phyloP scores from a whole-genome alignment of 2,888 invertebrate species.

The Drosophila sordidula region DNA sequence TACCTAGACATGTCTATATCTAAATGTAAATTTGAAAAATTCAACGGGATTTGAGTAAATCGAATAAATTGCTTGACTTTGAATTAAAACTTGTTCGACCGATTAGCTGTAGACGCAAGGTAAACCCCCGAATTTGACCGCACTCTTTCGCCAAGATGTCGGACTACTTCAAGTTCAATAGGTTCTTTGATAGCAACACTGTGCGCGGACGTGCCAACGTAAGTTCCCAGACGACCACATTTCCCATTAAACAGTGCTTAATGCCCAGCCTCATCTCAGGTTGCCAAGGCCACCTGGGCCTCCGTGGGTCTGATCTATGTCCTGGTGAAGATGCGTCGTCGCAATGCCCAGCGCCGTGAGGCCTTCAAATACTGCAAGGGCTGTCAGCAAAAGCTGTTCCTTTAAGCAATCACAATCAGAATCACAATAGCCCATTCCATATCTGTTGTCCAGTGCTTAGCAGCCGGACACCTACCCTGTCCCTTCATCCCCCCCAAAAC shows the following conservation, averaged over 20 bases:
- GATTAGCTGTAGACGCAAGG: background rate
- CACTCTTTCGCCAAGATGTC: slow-evolving; percentile 42
- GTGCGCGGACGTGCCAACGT: slow-evolving; percentile 76
- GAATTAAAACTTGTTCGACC: background rate
- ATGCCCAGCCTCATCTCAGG: slow-evolving; percentile 29
- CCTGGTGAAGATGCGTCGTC: slow-evolving; percentile 55
- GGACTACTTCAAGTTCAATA: slow-evolving; percentile 50
- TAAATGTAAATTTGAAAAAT: background rate
- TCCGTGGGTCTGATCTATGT: slow-evolving; percentile 71
- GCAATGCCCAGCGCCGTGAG: slow-evolving; percentile 42
- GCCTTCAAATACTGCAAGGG: slow-evolving; percentile 39
- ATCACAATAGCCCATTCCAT: no score
- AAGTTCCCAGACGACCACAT: slow-evolving; percentile 25
- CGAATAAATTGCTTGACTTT: slow-evolving; percentile 6
- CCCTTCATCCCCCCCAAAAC: background rate
- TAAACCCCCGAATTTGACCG: no score
- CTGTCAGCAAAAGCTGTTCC: slow-evolving; percentile 46
- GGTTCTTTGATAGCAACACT: slow-evolving; percentile 68
- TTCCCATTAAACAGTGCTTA: no score
- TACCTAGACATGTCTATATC: background rate
- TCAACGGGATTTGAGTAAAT: slow-evolving; percentile 6
- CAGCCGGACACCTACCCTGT: no score
- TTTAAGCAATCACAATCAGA: slow-evolving; percentile 1
- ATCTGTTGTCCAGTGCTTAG: background rate
- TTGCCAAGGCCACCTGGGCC: slow-evolving; percentile 76